Evolutionary conservation across 2,797 vertebrate species (phyloP).

Genomic region (Sylvilagus floridanus): DNA sequence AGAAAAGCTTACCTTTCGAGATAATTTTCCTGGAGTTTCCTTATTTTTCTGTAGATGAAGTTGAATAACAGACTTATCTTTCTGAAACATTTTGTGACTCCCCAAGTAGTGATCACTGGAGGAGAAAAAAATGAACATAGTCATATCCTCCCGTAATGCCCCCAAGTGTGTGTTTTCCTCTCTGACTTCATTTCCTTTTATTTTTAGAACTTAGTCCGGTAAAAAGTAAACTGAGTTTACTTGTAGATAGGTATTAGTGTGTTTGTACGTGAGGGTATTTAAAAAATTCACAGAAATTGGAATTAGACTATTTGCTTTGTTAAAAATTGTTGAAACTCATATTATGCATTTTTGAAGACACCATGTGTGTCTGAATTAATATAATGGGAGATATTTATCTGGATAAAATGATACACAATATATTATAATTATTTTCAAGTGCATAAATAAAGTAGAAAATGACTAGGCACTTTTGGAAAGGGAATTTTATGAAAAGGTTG

Average conservation of each 20-base stretch:
- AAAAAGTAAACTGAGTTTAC: background rate
- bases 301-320: no score
- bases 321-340: no score
- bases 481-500: background rate
- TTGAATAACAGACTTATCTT: slow-evolving; percentile 78
- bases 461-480: background rate
- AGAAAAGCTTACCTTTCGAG: slow-evolving; percentile 78
- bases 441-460: slow-evolving; percentile 49
- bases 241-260: background rate
- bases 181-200: background rate
- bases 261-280: no score
- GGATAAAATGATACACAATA: background rate
- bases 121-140: slow-evolving; percentile 46
- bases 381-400: background rate
- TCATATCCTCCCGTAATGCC: background rate
- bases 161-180: background rate
- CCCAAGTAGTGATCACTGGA: slow-evolving; percentile 78
- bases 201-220: background rate
- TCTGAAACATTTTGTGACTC: slow-evolving; percentile 84
- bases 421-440: background rate
- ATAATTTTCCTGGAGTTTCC: slow-evolving; percentile 64
- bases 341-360: no score
- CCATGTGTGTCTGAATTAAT: background rate
- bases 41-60: slow-evolving; percentile 74
- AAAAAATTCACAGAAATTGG: no score